phyloP scores from a whole-genome alignment of 1,140 invertebrate species.

The Leucophenga varia region DNA sequence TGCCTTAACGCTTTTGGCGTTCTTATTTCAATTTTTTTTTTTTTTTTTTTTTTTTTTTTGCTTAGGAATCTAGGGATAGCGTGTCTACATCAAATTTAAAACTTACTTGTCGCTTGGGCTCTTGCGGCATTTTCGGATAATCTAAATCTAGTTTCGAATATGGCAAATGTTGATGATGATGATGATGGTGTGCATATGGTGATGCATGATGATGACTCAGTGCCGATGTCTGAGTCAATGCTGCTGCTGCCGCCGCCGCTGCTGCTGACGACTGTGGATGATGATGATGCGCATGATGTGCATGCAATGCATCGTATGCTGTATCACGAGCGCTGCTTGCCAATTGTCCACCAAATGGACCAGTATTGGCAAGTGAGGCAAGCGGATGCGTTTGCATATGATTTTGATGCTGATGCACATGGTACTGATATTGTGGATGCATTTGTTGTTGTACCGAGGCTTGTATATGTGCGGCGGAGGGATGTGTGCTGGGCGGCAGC shows the following conservation, averaged over 20 bases:
- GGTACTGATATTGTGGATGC: conserved; percentile 52
- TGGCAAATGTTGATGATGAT: conserved; percentile 51
- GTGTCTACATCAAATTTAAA: conserved; percentile 58
- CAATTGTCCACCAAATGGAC: conserved; percentile 41
- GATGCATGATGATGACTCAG: conserved; percentile 17
- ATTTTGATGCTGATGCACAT: conserved; percentile 51
- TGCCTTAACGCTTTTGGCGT: too few species aligned
- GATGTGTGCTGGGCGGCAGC: conserved; percentile 26
- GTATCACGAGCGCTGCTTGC: conserved; percentile 45
- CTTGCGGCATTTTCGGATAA: conserved; percentile 56
- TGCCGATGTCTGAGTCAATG: not conserved
- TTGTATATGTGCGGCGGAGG: conserved; percentile 47
- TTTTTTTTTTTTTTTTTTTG: conserved; percentile 8
- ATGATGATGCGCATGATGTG: conserved; percentile 1
- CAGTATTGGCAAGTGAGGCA: conserved; percentile 44
- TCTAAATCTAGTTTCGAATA: conserved; percentile 58
- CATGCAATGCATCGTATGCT: conserved; percentile 21
- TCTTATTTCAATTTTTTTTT: conserved; percentile 1
- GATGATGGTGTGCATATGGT: conserved; percentile 35
- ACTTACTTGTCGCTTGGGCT: conserved; percentile 58
- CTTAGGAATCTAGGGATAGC: conserved; percentile 56
- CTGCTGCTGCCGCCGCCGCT: conserved; percentile 11
- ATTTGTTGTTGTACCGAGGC: conserved; percentile 53
- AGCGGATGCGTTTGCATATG: conserved; percentile 51
- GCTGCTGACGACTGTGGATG: conserved; percentile 19